Evolutionary conservation across 1,140 invertebrate genomes (phyloP), one percentile per base, ranked within the genome.

Genomic region (Formica selysi): DNA sequence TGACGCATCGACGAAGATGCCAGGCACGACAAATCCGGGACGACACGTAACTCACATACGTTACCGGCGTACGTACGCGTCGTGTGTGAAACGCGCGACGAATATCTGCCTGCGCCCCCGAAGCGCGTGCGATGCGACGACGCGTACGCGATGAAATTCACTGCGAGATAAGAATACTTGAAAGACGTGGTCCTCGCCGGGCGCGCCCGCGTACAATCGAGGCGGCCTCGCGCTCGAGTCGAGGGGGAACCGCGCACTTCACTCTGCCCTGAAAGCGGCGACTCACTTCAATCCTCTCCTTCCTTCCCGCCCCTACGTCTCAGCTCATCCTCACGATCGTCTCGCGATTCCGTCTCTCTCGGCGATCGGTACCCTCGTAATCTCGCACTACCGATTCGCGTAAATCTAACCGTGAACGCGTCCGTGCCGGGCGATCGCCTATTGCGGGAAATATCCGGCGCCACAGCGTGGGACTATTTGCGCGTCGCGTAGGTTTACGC

Each of bases 401-500:
- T 32, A 19, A 51, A 62, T 48, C n/a, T 29, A 38, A 54, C 5
- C n/a, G 48, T 13, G 36, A 83, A 71, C 59, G 19, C 54, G 36
- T 8, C 32, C 36, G 29, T 51, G 62, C 48, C 48, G 61, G 44
- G 8, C 44, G 26, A 38, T 48, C 54, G 32, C 7, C 62, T 90
- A 67, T 90, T 84, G 86, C 68, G 79, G 76, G 62, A 68, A 86
- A 89, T 87, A 79, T 86, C 84, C 76, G 86, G 70, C 68, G 74
- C 76, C 51, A 62, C 54, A 61, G 86, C 76, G 85, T 74, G 85
- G 85, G n/a, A 93, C 94, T 93, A 95, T 90, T 95, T 95, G 93
- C 92, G 78, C 92, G 93, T 92, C 94, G 95, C 95, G 95, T 92
- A 95, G 91, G 85, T 91, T 91, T 90, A 92, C 91, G 91, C 91